These are phyloP conservation scores for Aproaerema taeniolella DNA, from an alignment of 2,888 invertebrate species.

Conservation along the genomic window DNA sequence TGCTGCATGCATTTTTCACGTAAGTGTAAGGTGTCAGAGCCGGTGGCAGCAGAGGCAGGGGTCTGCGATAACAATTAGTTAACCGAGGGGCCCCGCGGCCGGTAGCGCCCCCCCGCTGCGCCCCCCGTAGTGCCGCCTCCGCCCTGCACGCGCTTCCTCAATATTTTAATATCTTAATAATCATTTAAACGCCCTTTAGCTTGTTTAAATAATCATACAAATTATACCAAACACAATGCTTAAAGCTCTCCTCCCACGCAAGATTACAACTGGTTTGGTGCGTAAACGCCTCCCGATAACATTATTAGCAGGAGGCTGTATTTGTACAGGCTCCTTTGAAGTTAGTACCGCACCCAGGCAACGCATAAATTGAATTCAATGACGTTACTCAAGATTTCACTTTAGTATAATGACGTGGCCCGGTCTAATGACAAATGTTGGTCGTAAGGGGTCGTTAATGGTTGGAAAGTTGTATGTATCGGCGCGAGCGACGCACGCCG, in stretches of 20 bases:
- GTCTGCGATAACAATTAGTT: slow-evolving; percentile 53
- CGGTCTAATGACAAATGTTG: slow-evolving; percentile 54
- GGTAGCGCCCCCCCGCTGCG: slow-evolving; percentile 66
- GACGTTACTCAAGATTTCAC: slow-evolving; percentile 35
- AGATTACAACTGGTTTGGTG: too few relatives aligned
- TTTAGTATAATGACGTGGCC: slow-evolving; percentile 36
- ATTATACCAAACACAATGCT: neutral
- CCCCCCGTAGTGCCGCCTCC: slow-evolving; percentile 56
- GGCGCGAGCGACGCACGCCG: slow-evolving; percentile 25
- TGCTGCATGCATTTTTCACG: slow-evolving; percentile 33
- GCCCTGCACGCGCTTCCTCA: slow-evolving; percentile 36
- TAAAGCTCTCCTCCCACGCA: neutral
- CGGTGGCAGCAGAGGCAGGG: slow-evolving; percentile 29
- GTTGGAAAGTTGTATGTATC: slow-evolving; percentile 50
- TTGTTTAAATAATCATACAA: slow-evolving; percentile 47
- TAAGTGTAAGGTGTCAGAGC: slow-evolving; percentile 28
- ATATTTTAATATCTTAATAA: slow-evolving; percentile 74
- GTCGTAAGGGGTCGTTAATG: slow-evolving; percentile 66
- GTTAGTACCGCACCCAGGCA: slow-evolving; percentile 12
- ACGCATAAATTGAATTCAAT: slow-evolving; percentile 20
- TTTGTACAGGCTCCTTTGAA: slow-evolving; percentile 9
- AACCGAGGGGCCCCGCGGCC: slow-evolving; percentile 29
- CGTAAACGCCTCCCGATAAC: too few relatives aligned
- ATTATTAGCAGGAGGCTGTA: neutral
- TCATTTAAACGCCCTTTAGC: slow-evolving; percentile 55